Base-by-base conservation (phyloP, 2,888 invertebrate species). In the Scaptomyza parva region DNA sequence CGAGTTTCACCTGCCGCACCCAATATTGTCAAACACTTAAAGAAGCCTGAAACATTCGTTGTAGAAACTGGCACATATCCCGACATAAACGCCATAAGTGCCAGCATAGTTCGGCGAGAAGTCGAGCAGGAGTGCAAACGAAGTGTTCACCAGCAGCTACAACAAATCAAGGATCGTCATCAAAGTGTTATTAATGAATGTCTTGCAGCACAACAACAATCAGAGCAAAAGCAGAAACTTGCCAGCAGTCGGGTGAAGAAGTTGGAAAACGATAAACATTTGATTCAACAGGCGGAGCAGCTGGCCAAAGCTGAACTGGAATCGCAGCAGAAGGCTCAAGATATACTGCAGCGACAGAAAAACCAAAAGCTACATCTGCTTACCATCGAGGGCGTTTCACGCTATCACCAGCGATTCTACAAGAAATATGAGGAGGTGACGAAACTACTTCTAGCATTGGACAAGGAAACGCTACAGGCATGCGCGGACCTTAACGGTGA, bases 351-450 rank as follows among this genome's bases (percentile, higher is more conserved):
- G 1, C 60, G 64, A n/a, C 79, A 88, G 28, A 86, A 84, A 3
- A 79, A 88, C 33, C 76, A 83, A 12, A 85, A 89, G 30, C 57
- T 91, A 2, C 81, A 89, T 30, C 43, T 82, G 12, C 81, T 91
- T 1, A 87, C 86, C 0, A 92, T 94, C 71, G 93, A 94, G n/a
- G 92, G 92, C 0, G 93, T 95, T 17, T 92, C 93, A 24, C 92
- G 93, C 41, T 93, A 93, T 71, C 94, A 95, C 70, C 92, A 92
- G 0, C 93, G 93, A 77, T 94, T 94, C 75, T 92, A 92, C 52
- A 84, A 88, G n/a, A 91, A 92, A 67, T 94, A 93, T 80, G 93
- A 93, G 90, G 92, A 93, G 64, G 93, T 95, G 45, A 92, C 92
- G 3, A 89, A 90, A 14, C 77, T 93, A n/a, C 85, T 93, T 5